Conservation (phyloP, 2,888 invertebrate species). For the Petrolisthes cinctipes region DNA sequence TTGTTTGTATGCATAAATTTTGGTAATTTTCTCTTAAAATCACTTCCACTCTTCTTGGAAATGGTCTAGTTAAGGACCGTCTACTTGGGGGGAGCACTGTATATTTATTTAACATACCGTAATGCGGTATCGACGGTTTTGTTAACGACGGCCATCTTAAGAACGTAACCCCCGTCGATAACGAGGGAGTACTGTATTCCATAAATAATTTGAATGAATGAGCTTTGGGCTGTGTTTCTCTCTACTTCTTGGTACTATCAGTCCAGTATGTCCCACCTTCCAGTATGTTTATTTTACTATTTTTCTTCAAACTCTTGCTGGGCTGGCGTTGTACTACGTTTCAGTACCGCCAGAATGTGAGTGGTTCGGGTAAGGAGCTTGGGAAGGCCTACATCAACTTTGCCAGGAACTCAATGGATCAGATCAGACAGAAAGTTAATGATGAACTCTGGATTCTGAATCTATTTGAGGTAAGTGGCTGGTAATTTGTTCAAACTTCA, state of each 20-base stretch:
- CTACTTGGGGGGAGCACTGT: too few relatives aligned
- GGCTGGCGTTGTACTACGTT: conserved; percentile 48
- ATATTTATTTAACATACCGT: too few relatives aligned
- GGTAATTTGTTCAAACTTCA: too few relatives aligned
- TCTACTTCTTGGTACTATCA: background rate
- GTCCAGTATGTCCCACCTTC: background rate
- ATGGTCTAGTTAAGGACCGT: too few relatives aligned
- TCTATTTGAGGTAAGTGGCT: conserved; percentile 78
- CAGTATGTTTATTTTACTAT: background rate
- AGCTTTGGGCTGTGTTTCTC: background rate
- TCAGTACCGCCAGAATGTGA: conserved; percentile 77
- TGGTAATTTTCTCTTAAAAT: too few relatives aligned
- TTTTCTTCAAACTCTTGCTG: conserved; percentile 24
- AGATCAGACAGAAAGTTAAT: conserved; percentile 94
- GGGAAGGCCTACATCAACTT: conserved; percentile 99
- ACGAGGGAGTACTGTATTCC: too few relatives aligned
- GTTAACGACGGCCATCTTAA: too few relatives aligned
- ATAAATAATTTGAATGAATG: too few relatives aligned
- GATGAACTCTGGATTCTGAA: conserved; percentile 87
- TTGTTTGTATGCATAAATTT: too few relatives aligned
- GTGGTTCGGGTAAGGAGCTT: conserved; percentile 94
- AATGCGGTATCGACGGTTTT: too few relatives aligned
- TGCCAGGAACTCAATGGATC: conserved; percentile 97
- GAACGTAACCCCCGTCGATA: too few relatives aligned
- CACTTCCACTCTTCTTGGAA: too few relatives aligned